These are phyloP conservation scores for Fopius arisanus DNA, from an alignment of 1,140 invertebrate species.

Conservation along the genomic window DNA sequence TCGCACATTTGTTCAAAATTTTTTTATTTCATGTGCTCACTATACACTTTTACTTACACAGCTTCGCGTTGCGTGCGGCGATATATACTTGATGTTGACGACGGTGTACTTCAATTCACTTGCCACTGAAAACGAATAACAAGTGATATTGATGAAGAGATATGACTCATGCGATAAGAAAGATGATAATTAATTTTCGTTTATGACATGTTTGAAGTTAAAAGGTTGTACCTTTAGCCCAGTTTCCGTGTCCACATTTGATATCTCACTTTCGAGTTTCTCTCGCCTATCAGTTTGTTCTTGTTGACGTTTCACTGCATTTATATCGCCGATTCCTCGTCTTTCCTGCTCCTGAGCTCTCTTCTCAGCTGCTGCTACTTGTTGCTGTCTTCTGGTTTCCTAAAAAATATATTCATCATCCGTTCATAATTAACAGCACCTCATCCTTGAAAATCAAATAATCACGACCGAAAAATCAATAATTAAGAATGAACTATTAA, in stretches of 20 bases:
- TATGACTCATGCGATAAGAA: neutral
- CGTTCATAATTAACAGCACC: neutral
- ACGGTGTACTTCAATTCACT: constrained; percentile 15
- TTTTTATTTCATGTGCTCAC: neutral
- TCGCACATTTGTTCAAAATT: neutral
- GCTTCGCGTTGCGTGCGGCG: neutral
- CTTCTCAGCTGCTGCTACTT: constrained; percentile 67
- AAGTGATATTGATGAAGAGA: neutral
- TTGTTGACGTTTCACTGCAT: constrained; percentile 63
- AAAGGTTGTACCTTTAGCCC: constrained; percentile 45
- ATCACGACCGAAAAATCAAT: neutral
- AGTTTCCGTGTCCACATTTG: constrained; percentile 29
- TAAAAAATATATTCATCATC: constrained; percentile 37
- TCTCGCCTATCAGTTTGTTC: constrained; percentile 56
- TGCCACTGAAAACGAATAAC: constrained; percentile 28
- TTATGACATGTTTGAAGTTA: neutral
- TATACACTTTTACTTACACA: constrained; percentile 17
- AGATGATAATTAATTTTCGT: neutral
- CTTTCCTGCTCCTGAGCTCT: constrained; percentile 60
- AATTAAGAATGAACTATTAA: too few species aligned
- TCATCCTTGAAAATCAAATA: neutral
- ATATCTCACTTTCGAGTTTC: constrained; percentile 49
- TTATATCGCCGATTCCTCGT: constrained; percentile 66
- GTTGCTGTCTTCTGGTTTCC: constrained; percentile 62
- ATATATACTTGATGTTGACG: neutral